Conservation (phyloP, 2,888 invertebrate genomes). For the Itoplectis maculator region DNA sequence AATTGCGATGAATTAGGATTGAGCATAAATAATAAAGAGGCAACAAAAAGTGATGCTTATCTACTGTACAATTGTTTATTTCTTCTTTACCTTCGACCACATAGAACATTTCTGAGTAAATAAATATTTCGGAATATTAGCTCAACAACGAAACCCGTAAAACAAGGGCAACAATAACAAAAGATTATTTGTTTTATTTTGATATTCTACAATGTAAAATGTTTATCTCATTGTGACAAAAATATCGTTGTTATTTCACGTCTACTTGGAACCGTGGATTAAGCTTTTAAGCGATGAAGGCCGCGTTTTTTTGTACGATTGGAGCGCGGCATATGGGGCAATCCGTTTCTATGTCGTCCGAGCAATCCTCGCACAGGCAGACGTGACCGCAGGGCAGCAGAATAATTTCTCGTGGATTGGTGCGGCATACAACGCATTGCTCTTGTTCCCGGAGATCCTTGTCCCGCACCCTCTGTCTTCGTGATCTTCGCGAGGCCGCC, state of each 20-base stretch:
- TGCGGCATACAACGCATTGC: conserved; percentile 94
- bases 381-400: conserved; percentile 96
- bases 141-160: no score
- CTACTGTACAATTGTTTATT: no score
- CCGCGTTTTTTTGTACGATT: conserved; percentile 90
- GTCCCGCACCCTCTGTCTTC: conserved; percentile 88
- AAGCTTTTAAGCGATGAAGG: conserved; percentile 88
- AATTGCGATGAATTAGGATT: no score
- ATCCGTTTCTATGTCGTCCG: conserved; percentile 88
- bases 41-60: no score
- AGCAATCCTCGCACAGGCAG: conserved; percentile 94
- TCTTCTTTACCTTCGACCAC: no score
- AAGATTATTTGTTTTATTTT: conserved; percentile 38
- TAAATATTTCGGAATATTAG: no score
- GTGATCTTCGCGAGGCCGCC: conserved; percentile 88
- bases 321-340: conserved; percentile 93
- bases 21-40: no score
- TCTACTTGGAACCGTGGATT: background rate
- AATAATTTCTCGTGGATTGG: conserved; percentile 94
- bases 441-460: conserved; percentile 88
- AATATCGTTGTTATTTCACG: conserved; percentile 19
- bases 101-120: no score
- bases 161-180: conserved; percentile 13
- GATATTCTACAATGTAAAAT: conserved; percentile 40
- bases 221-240: conserved; percentile 20